Base-by-base conservation (phyloP, 2,797 vertebrate genomes). In the Chromobotia macracanthus region DNA sequence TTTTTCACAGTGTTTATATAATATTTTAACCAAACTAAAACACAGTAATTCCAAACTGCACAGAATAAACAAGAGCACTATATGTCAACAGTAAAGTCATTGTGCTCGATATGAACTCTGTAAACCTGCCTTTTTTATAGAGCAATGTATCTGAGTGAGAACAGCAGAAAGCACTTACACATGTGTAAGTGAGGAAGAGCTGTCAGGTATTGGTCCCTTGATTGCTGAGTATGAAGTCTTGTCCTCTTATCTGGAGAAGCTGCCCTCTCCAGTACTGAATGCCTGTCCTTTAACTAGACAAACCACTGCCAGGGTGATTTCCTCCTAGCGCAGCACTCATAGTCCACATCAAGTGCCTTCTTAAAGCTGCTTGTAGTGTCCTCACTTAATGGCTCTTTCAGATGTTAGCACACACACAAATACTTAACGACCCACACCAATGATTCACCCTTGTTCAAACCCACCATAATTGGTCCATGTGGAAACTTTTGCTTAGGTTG, bases 111-210 rank as follows among this genome's bases (percentile, higher is more conserved):
- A 19, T 41, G 38, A 77, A 63, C 65, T 64, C 56, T 50, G 48
- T 25, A 31, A 79, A 58, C 35, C 58, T 50, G 21, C 21, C 72
- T 38, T 50, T 78, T 79, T 75, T 71, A 83, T 87, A 85, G 88
- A 38, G 61, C 88, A 86, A 80, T 79, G 79, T 89, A 88, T 92
- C 87, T 87, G 88, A 89, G 85, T 84, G 86, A 88, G 80, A 87
- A 92, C 91, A 93, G 35, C 85, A 80, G 88, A 92, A 92, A 88
- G 91, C 90, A 91, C 92, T 92, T 88, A 81, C 86, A 84, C 86
- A 51, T 81, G 21, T n/a, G 64, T 53, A 58, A 80, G 58, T 21
- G 70, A 58, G 63, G 35, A 65, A 73, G 65, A 44, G 51, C 69
- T 56, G 60, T 78, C 79, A 81, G 70, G 75, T 19, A 64, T 55